phyloP scores from a whole-genome alignment of 2,113 vertebrate genomes.

The Anguilla rostrata region DNA sequence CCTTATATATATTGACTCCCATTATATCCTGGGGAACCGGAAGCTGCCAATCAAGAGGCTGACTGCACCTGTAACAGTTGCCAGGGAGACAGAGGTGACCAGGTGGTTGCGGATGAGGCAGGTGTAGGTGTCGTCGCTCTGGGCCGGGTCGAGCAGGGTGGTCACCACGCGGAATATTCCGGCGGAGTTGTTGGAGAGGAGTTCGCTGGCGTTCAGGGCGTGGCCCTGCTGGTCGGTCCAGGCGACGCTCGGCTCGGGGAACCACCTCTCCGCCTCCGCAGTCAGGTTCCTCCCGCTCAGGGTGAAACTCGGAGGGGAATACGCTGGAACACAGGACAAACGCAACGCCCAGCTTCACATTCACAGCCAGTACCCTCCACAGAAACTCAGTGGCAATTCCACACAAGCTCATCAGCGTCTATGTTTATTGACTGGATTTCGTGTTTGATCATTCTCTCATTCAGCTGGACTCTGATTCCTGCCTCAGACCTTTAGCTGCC shows the following conservation, averaged over 20 bases:
- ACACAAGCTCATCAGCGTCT: too few species aligned
- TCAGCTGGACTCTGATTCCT: too few species aligned
- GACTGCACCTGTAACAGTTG: slow-evolving; percentile 27
- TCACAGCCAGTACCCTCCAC: not conserved
- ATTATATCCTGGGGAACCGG: not conserved
- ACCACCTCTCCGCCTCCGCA: slow-evolving; percentile 45
- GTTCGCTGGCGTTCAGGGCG: slow-evolving; percentile 31
- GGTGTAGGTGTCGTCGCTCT: slow-evolving; percentile 31
- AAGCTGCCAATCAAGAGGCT: not conserved
- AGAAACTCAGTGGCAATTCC: too few species aligned
- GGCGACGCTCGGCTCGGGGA: slow-evolving; percentile 42
- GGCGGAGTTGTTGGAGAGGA: not conserved
- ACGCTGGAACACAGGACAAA: slow-evolving; percentile 42
- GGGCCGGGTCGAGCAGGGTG: slow-evolving; percentile 20
- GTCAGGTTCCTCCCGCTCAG: not conserved
- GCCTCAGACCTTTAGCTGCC: too few species aligned
- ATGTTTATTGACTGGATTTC: too few species aligned
- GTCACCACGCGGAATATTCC: slow-evolving; percentile 34
- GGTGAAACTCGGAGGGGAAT: slow-evolving; percentile 44
- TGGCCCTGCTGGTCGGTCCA: slow-evolving; percentile 39
- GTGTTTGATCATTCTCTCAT: too few species aligned
- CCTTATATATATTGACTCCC: not conserved
- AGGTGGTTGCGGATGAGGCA: slow-evolving; percentile 45
- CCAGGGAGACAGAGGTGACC: slow-evolving; percentile 29
- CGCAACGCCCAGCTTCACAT: too few species aligned